phyloP scores from a whole-genome alignment of 92 coral and sea anemone species.

The Epizoanthus ramosus region DNA sequence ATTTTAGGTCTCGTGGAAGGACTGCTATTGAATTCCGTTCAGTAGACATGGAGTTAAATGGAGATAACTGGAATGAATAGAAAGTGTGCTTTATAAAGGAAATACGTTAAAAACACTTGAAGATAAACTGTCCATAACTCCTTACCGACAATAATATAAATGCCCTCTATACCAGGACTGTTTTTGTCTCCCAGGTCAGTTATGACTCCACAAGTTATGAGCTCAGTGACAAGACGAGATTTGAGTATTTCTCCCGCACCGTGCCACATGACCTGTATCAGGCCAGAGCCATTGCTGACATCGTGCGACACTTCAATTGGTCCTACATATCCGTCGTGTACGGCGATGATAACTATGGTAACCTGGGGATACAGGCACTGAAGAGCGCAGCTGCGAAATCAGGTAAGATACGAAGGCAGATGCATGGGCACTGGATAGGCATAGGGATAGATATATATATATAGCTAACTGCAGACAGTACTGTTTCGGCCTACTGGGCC shows the following conservation, averaged over 20 bases:
- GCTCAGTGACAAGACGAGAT: slow-evolving; percentile 84
- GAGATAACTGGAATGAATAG: too few species aligned
- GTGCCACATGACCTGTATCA: slow-evolving; percentile 88
- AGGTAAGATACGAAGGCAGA: slow-evolving; percentile 55
- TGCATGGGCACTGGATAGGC: not conserved
- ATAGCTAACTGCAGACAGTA: too few species aligned
- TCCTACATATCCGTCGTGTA: slow-evolving; percentile 83
- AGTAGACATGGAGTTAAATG: too few species aligned
- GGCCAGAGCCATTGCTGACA: slow-evolving; percentile 82
- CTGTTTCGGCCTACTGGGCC: too few species aligned
- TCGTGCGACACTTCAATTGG: slow-evolving; percentile 83
- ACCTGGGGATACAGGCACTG: slow-evolving; percentile 70
- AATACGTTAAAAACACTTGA: too few species aligned
- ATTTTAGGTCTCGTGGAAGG: too few species aligned
- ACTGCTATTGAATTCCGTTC: too few species aligned
- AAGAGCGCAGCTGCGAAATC: slow-evolving; percentile 60
- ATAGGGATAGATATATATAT: not conserved
- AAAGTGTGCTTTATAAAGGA: too few species aligned
- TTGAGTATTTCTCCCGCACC: slow-evolving; percentile 88
- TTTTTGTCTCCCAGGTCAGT: slow-evolving; percentile 58
- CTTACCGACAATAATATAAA: too few species aligned
- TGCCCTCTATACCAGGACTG: not conserved
- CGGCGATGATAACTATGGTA: slow-evolving; percentile 84
- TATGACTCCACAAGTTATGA: slow-evolving; percentile 86
- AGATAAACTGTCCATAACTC: too few species aligned